Evolutionary conservation across 2,797 vertebrate genomes (phyloP), one percentile per base, ranked within the genome.

Genomic region (Phataginus tricuspis): DNA sequence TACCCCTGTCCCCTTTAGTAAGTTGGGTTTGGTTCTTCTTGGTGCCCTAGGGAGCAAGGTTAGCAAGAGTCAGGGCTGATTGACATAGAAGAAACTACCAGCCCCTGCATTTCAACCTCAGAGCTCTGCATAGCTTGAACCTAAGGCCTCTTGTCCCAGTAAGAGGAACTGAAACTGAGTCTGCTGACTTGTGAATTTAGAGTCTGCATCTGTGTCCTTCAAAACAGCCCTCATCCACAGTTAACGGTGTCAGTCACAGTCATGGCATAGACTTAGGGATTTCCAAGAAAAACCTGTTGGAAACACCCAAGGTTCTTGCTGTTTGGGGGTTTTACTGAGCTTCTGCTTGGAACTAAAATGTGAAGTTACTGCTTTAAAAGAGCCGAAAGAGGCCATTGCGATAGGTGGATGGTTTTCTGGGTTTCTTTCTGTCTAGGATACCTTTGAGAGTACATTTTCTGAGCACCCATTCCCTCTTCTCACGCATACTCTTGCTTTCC

Each of bases 101-200:
- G 31, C 18, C 53, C 51, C 37, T 84, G 83, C 37, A 4, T 34
- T 82, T 94, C 21, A 77, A 0, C 34, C 51, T 83, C 74, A 64
- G n/a, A 59, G 39, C 63, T 63, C 83, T 86, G 25, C 63, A 83
- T 27, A 18, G 45, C 83, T n/a, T 53, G 29, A 66, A 27, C 69
- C n/a, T 25, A 15, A 95, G 92, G 59, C 55, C 66, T 29, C 11
- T 12, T 27, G 45, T 13, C 6, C 11, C 7, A 18, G 29, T 16
- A 87, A 61, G 89, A 82, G 97, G 97, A 98, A 98, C 94, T 69
- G 96, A 97, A 97, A 96, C 64, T 15, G 42, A 66, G 69, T 14
- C 59, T 5, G 78, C 94, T 86, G 85, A 71, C 49, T 59, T 34
- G 63, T 37, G 87, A 71, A 4, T 53, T 14, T 25, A 57, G 23